Conservation (phyloP, 2,113 vertebrate species). For the Etheostoma cragini region DNA sequence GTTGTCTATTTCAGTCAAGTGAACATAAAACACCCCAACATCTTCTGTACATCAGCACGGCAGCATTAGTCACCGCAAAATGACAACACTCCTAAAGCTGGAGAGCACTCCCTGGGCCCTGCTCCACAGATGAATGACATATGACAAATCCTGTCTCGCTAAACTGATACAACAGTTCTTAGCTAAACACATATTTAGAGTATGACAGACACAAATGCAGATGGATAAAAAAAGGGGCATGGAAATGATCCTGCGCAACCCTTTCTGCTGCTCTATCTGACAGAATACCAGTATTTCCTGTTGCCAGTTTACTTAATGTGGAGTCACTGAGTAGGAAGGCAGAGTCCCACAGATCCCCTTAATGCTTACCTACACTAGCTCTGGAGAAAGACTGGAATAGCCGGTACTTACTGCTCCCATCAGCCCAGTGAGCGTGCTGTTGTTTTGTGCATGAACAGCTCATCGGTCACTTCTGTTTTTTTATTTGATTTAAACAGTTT, state of each 20-base stretch:
- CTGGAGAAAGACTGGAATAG: slow-evolving; percentile 46
- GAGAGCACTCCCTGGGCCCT: neutral
- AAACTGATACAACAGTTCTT: slow-evolving; percentile 9
- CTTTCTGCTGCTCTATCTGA: slow-evolving; percentile 40
- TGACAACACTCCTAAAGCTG: neutral
- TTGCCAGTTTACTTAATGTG: slow-evolving; percentile 18
- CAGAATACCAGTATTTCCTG: slow-evolving; percentile 26
- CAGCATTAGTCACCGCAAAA: slow-evolving; percentile 11
- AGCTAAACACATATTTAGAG: slow-evolving; percentile 4
- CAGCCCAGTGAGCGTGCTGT: neutral
- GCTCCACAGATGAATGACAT: slow-evolving; percentile 9
- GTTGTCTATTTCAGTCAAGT: slow-evolving; percentile 3
- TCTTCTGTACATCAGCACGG: neutral
- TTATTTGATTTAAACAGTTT: slow-evolving; percentile 7
- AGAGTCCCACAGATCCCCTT: slow-evolving; percentile 50
- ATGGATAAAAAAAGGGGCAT: neutral
- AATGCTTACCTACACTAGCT: slow-evolving; percentile 43
- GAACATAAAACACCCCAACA: neutral
- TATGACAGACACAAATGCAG: neutral
- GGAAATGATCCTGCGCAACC: slow-evolving; percentile 19
- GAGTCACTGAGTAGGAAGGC: slow-evolving; percentile 54
- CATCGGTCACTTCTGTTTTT: neutral
- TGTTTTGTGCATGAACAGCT: slow-evolving; percentile 9
- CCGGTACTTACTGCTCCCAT: slow-evolving; percentile 24
- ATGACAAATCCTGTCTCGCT: slow-evolving; percentile 6